Percentiles rank a stretch among this genome's conserved stretches.
Conservation (phyloP, 2,797 vertebrate species). For the Iguana delicatissima region DNA sequence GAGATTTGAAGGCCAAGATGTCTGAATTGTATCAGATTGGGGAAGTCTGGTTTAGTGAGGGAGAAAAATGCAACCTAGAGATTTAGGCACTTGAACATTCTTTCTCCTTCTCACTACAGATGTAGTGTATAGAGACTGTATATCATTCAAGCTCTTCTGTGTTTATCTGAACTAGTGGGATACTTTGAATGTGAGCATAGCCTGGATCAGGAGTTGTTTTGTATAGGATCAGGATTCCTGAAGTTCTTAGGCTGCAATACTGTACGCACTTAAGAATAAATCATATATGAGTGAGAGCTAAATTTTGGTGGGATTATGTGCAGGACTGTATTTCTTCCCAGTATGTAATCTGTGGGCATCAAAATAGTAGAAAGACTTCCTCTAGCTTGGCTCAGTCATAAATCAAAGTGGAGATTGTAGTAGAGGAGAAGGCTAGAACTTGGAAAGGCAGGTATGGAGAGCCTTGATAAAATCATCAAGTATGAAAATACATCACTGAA, state of each 20-base stretch:
- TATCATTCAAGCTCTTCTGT: not conserved
- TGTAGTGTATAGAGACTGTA: too few relatives aligned
- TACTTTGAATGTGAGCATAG: not conserved
- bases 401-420: too few relatives aligned
- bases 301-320: too few relatives aligned
- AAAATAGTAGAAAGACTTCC: too few relatives aligned
- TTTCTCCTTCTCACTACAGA: not conserved
- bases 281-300: too few relatives aligned
- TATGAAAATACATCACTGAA: too few relatives aligned
- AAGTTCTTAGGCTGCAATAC: not conserved
- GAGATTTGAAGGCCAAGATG: not conserved
- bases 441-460: too few relatives aligned
- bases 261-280: not conserved
- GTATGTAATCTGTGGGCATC: not conserved
- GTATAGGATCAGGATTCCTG: not conserved
- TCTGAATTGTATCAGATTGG: not conserved
- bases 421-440: too few relatives aligned
- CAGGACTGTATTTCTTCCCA: not conserved
- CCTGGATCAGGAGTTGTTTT: not conserved
- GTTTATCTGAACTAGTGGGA: not conserved
- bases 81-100: not conserved
- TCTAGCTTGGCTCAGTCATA: too few relatives aligned
- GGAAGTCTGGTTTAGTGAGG: not conserved
- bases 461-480: too few relatives aligned
- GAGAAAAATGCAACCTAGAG: not conserved